Conservation (phyloP, 2,113 vertebrate genomes). For the Triplophysa rosa region DNA sequence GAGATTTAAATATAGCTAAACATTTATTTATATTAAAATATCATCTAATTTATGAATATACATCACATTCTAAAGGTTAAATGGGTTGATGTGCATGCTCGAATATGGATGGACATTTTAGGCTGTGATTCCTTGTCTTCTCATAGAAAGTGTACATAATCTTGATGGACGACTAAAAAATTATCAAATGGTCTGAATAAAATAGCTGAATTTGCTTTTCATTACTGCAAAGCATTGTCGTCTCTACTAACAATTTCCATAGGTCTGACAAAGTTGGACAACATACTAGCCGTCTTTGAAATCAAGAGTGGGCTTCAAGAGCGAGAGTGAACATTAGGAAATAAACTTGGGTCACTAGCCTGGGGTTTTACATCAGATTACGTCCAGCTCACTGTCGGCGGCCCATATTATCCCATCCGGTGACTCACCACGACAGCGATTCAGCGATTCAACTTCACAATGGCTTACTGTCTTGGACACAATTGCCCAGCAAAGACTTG, state of each 20-base stretch:
- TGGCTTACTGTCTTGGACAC: constrained; percentile 30
- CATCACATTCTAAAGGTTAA: no score
- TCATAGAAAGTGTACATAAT: neutral
- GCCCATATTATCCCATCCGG: constrained; percentile 40
- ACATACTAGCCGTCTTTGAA: neutral
- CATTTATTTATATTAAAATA: no score
- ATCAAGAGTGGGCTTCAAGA: neutral
- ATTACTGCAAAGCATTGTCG: neutral
- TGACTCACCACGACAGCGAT: constrained; percentile 42
- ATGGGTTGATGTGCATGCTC: no score
- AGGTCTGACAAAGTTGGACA: neutral
- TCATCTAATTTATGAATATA: no score
- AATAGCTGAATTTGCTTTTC: neutral
- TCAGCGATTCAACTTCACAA: constrained; percentile 38
- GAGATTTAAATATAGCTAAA: no score
- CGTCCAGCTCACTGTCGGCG: constrained; percentile 19
- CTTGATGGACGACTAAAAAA: neutral
- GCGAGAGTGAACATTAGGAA: constrained; percentile 36
- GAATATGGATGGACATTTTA: neutral
- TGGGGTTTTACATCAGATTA: constrained; percentile 19
- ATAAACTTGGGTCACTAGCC: neutral
- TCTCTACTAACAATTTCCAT: neutral
- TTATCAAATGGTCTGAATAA: no score
- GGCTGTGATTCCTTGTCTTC: neutral
- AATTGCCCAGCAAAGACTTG: constrained; percentile 27